Evolutionary conservation across 2,113 vertebrate genomes (phyloP), one percentile per base, ranked within the genome.

Genomic region (Mesocricetus auratus): DNA sequence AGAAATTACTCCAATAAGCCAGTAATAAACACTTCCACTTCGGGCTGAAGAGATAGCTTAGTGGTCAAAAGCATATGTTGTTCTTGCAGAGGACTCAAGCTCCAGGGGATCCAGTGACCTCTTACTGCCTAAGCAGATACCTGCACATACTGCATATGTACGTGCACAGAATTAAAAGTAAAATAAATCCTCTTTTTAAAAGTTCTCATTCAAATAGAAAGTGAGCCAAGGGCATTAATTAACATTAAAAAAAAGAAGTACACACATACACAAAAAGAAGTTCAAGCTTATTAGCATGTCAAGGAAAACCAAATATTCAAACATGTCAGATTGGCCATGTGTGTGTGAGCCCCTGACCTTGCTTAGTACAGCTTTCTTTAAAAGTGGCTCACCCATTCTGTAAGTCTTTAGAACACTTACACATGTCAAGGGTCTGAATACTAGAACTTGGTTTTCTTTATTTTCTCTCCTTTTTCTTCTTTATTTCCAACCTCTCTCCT

Each of bases 121-220:
- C 58, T 31, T 85, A 42, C 5, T 8, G 26, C 26, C 58, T 86
- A 31, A 45, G 42, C 29, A 45, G 60, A 33, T 42, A 86, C 60
- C 82, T 33, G 60, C n/a, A 45, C 42, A 45, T 42, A 64, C 4
- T 33, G 8, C 82, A 66, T 64, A 39, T 33, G 5, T 39, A 86
- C 60, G 39, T 17, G 33, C 15, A 83, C n/a, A 62, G 7, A 83
- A 15, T 83, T 62, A 56, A 26, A 58, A 58, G 17, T 62, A 31
- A 50, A 77, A 47, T 77, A 62, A 62, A 17, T 42, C 39, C 8
- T 11, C 29, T 62, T 26, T 82, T 15, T 19, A 19, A 89, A 50
- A 60, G n/a, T 56, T 74, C 64, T 66, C 22, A 94, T 47, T 95
- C 17, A 90, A 82, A 64, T 9, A 87, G 91, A 81, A 93, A 85